Conservation (phyloP, 92 coral and sea anemone genomes). For the Palythoa heliodiscus region DNA sequence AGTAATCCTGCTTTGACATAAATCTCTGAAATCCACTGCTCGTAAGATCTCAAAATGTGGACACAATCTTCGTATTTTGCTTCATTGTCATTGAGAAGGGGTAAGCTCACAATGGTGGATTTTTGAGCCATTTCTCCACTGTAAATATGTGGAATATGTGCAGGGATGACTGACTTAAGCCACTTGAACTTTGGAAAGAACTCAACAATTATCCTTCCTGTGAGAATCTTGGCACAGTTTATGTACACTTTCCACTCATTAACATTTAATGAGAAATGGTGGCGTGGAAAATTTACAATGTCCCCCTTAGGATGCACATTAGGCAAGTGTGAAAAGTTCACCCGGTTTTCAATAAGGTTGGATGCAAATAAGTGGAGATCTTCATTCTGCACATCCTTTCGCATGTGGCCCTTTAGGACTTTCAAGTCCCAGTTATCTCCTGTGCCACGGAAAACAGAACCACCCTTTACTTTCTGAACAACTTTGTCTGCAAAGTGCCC, state of each 20-base stretch:
- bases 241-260: slow-evolving; percentile 45
- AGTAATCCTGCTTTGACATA: slow-evolving; percentile 64
- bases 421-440: slow-evolving; percentile 58
- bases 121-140: slow-evolving; percentile 61
- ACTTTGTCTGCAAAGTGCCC: slow-evolving; percentile 62
- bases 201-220: slow-evolving; percentile 35
- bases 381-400: slow-evolving; percentile 60
- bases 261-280: slow-evolving; percentile 50
- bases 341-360: slow-evolving; percentile 61
- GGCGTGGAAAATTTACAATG: slow-evolving; percentile 44
- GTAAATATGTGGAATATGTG: slow-evolving; percentile 51
- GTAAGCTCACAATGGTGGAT: slow-evolving; percentile 55
- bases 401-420: slow-evolving; percentile 49
- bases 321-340: slow-evolving; percentile 49
- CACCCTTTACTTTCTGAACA: slow-evolving; percentile 45
- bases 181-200: slow-evolving; percentile 56
- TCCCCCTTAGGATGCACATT: slow-evolving; percentile 53
- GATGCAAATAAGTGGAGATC: slow-evolving; percentile 60
- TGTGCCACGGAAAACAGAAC: slow-evolving; percentile 58
- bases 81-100: slow-evolving; percentile 58
- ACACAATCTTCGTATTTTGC: slow-evolving; percentile 69
- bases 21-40: slow-evolving; percentile 62
- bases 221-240: slow-evolving; percentile 51
- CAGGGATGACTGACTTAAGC: slow-evolving; percentile 48
- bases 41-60: slow-evolving; percentile 49